Conservation (phyloP, 2,797 vertebrate species). For the Pangasius mekongensis region DNA sequence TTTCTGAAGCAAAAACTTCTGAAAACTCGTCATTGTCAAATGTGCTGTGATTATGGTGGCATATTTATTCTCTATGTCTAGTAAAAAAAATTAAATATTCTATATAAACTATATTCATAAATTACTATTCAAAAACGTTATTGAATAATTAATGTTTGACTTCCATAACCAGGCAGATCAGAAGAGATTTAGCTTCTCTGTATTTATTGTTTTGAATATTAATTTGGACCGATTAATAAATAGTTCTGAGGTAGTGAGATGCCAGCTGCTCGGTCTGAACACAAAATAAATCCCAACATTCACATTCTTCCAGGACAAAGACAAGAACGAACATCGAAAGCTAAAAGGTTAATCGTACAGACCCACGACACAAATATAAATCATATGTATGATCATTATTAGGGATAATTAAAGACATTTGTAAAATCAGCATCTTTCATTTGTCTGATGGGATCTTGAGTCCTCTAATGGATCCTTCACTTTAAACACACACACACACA, state of each 20-base stretch:
- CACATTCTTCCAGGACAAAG: constrained; percentile 47
- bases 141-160: neutral
- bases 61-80: neutral
- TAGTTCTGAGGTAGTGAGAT: neutral
- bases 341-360: constrained; percentile 23
- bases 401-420: neutral
- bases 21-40: constrained; percentile 23
- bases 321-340: constrained; percentile 45
- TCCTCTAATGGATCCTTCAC: constrained; percentile 6
- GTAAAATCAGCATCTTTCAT: constrained; percentile 35
- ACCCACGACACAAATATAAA: neutral
- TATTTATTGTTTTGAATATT: neutral
- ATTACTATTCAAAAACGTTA: neutral
- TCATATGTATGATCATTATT: neutral
- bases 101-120: neutral
- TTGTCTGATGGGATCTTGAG: neutral
- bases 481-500: constrained; percentile 11
- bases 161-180: constrained; percentile 11
- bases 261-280: constrained; percentile 16
- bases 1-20: constrained; percentile 66
- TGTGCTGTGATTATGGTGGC: constrained; percentile 1
- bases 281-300: constrained; percentile 47
- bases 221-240: constrained; percentile 15
- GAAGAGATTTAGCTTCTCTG: constrained; percentile 6
- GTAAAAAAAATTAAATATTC: neutral